A percentile compares a stretch with the other conserved stretches of the same genome.
phyloP scores from a whole-genome alignment of 2,113 vertebrate genomes.

The Perognathus longimembris region DNA sequence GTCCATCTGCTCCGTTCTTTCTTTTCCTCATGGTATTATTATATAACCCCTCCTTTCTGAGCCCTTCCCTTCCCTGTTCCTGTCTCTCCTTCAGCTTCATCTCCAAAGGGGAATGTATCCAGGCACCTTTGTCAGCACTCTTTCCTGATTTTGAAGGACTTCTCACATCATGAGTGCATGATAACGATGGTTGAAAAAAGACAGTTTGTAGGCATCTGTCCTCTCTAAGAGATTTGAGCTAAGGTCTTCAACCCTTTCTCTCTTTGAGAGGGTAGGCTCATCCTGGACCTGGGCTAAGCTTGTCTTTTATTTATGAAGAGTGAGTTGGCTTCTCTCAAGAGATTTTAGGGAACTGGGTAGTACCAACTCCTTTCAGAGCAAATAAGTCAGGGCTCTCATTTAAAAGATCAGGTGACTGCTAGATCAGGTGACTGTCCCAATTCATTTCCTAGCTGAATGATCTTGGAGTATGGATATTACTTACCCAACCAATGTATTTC shows the following conservation, averaged over 20 bases:
- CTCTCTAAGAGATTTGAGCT: not conserved
- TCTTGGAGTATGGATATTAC: not conserved
- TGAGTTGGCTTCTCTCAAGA: not conserved
- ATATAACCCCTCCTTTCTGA: not conserved
- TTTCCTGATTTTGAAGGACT: not conserved
- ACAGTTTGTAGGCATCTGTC: not conserved
- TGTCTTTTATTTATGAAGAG: not conserved
- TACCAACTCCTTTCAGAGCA: not conserved
- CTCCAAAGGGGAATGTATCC: not conserved
- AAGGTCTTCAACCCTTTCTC: not conserved
- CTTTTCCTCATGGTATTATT: not conserved
- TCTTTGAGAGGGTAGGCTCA: not conserved
- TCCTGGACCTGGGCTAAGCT: not conserved
- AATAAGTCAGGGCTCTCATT: not conserved
- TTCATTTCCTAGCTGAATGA: not conserved
- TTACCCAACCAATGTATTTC: not conserved
- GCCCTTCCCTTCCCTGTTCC: not conserved
- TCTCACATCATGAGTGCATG: not conserved
- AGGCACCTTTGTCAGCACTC: not conserved
- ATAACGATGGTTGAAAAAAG: not conserved
- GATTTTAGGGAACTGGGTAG: not conserved
- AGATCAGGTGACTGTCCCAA: not conserved
- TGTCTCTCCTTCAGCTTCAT: not conserved
- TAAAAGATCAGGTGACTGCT: not conserved
- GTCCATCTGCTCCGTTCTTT: not conserved